These are phyloP conservation scores for Brenthis hecate DNA, from an alignment of 2,888 invertebrate species.

Conservation along the genomic window DNA sequence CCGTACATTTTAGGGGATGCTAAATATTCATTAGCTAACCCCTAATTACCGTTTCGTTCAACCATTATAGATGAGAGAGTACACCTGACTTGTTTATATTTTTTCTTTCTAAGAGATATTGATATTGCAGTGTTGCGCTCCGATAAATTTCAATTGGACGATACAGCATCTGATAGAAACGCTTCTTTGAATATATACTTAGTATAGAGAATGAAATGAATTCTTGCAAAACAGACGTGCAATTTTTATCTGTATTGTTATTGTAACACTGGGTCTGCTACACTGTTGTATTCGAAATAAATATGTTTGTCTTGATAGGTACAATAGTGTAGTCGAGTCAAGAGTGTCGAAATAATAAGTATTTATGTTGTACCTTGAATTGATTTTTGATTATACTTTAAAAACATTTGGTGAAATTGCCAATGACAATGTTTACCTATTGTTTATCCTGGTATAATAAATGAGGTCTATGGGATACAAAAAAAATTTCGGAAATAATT, in stretches of 20 bases:
- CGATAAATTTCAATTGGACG: slow-evolving; percentile 60
- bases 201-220: slow-evolving; percentile 13
- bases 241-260: background rate
- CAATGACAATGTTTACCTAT: too few species aligned
- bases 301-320: too few species aligned
- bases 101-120: slow-evolving; percentile 65
- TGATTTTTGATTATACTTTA: too few species aligned
- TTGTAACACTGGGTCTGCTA: too few species aligned
- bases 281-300: too few species aligned
- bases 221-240: slow-evolving; percentile 26
- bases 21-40: slow-evolving; percentile 76
- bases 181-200: slow-evolving; percentile 14
- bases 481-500: too few species aligned
- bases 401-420: too few species aligned
- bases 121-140: slow-evolving; percentile 67
- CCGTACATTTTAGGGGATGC: slow-evolving; percentile 57
- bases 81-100: slow-evolving; percentile 74
- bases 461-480: too few species aligned
- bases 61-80: slow-evolving; percentile 63
- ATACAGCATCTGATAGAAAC: slow-evolving; percentile 52
- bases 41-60: slow-evolving; percentile 72
- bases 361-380: too few species aligned
- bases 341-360: too few species aligned
- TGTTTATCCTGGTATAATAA: too few species aligned
- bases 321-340: too few species aligned